Evolutionary conservation across 2,888 invertebrate species (phyloP), one percentile per base, ranked within the genome.

Genomic region (Drosophila anomalata): DNA sequence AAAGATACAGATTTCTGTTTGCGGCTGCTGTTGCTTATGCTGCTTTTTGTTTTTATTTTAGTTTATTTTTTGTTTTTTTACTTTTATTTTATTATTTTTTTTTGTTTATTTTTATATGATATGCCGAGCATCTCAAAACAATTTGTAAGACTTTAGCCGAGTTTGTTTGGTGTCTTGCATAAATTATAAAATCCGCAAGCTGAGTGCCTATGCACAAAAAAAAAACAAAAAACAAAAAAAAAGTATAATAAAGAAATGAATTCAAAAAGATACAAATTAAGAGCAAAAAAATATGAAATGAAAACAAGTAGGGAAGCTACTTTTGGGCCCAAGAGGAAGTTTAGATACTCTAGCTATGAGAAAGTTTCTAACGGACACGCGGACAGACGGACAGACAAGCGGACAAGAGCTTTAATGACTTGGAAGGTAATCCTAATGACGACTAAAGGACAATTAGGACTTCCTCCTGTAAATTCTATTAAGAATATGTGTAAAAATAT

Each of bases 111-210:
- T 62, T 71, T 73, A 68, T 77, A 74, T 79, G 76, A 72, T 69
- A 77, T 73, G 76, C 66, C 66, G 67, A 76, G 87, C 84, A 87
- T 78, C 83, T 79, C 68, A 78, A 87, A 87, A 84, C 82, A 83
- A 83, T 83, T 87, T 84, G 87, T 84, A 78, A 71, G 78, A 76
- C 78, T 86, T 79, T 74, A 80, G 76, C 63, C 60, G 75, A 70
- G 72, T 73, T 73, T 65, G 79, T 67, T 78, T 78, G 87, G 84
- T 81, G 84, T 87, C 81, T 73, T 72, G 87, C 81, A 82, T 82
- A 82, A 87, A 87, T 82, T 82, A 82, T 73, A 87, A 75, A 87
- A 73, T 70, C 76, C 81, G 78, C 78, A 79, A 56, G 76, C 71
- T 42, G 66, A 72, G 61, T 72, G 72, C 67, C 63, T 36, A 52